Evolutionary conservation across 2,113 vertebrate species (phyloP), one percentile per base, ranked within the genome.

Genomic region (Pterophyllum scalare): DNA sequence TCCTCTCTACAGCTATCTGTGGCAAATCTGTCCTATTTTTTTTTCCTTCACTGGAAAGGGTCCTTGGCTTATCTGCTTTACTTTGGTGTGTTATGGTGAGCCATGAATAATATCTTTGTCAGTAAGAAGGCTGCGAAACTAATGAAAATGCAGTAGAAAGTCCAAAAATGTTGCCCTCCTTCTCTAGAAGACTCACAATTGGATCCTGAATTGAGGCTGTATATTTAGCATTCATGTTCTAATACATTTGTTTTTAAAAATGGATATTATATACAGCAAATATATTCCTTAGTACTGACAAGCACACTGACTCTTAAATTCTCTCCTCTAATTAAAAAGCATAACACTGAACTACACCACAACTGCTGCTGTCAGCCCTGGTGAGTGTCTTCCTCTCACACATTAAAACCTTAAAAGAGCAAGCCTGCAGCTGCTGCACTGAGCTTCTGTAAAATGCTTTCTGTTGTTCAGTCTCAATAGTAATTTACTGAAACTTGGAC

Each of bases 321-420:
- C 43, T 52, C 65, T 20, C 17, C 26, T 72, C 74, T 79, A 81
- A 46, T 82, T 49, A 79, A 35, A 49, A 75, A 70, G 22, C 24
- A 7, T 35, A 7, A 61, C 56, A 46, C 26, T 85, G 59, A 61
- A 38, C 13, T 49, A 33, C 26, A 12, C 26, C 0, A 20, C 67
- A 54, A 1, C 31, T 52, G 43, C 77, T 52, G 67, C 49, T 22
- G 22, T 78, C 76, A 33, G 35, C 40, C 40, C 56, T 13, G 1
- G 49, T 22, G 38, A 75, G 20, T 62, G 38, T 59, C 0, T 72
- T 72, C 1, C 20, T 82, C 79, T 75, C 52, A 31, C 58, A 59
- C 58, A 46, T 49, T 49, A 57, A 22, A 78, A 72, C 67, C 12
- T 19, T 78, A 22, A 49, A 28, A 35, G n/a, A 9, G n/a, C 10